Base-by-base conservation (phyloP, 1,140 invertebrate species). In the Camponotus floridanus region DNA sequence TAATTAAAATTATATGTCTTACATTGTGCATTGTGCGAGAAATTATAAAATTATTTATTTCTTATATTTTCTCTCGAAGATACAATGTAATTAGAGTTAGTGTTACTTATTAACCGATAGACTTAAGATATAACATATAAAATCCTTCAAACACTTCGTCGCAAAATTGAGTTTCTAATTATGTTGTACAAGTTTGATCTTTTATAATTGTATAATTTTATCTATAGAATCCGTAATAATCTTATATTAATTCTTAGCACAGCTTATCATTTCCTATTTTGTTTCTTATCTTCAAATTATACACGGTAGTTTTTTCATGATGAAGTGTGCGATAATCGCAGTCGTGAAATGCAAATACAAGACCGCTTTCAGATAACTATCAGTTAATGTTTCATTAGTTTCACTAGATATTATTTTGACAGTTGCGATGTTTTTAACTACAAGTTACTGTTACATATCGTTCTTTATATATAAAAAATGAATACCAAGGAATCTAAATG, bases 1-100 rank as follows among this genome's bases (percentile, higher is more conserved):
- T 89, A 80, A 89, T 89, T 89, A 89, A 89, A n/a, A n/a, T n/a
- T n/a, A 89, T 86, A 86, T 89, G 42, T 86, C 61, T 87, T 86
- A 73, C 57, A 26, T 26, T 26, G 26, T 26, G 85, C 76, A 89
- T 73, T 89, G 86, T 88, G 70, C 55, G 71, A 89, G 55, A 76
- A 65, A 36, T 70, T 71, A 57, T 61, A 79, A 73, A 73, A 73
- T 11, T 18, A 78, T 86, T 88, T 88, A 81, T 89, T 88, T 89
- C n/a, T 76, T 11, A 42, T 57, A 79, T 86, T n/a, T 62, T 73
- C 71, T 81, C 39, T 78, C 1, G 68, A 55, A 13, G 45, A 65
- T 67, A 45, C 18, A 39, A 59, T 42, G 26, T 51, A 51, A 71
- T 33, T 62, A 5, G 13, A 6, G 5, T 31, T 48, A 48, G 5